Evolutionary conservation across 2,113 vertebrate genomes (phyloP).

Genomic region (Xiphorhynchus elegans): DNA sequence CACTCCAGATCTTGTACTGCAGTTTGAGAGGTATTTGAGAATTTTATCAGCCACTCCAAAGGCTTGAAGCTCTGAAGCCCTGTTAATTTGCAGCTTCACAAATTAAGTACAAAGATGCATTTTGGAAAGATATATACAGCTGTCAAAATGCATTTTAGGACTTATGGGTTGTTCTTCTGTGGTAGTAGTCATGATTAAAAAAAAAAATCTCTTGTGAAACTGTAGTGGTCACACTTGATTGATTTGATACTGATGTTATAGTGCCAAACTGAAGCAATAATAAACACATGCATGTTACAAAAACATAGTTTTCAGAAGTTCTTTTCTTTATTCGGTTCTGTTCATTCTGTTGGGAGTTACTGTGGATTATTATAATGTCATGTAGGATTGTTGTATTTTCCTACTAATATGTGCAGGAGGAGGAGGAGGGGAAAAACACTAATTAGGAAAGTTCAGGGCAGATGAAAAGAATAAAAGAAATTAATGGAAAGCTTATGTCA

Average conservation of each 20-base stretch:
- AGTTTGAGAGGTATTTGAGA: not conserved
- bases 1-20: not conserved
- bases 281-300: not conserved
- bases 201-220: not conserved
- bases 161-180: not conserved
- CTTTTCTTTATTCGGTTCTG: not conserved
- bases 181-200: not conserved
- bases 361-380: not conserved
- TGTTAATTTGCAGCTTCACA: not conserved
- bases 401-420: not conserved
- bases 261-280: not conserved
- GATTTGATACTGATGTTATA: not conserved
- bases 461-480: constrained; percentile 7
- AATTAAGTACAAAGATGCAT: not conserved
- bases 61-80: not conserved
- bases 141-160: not conserved
- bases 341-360: not conserved
- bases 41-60: not conserved
- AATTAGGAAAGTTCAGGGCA: not conserved
- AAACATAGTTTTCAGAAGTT: not conserved
- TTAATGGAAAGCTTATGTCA: not conserved
- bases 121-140: not conserved
- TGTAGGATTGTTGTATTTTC: not conserved
- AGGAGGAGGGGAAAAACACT: not conserved
- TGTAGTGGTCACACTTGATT: not conserved